Percentiles rank a stretch among this genome's conserved stretches.
These are phyloP conservation scores for Anthrax anthrax DNA, from an alignment of 2,888 invertebrate species.

Conservation along the genomic window DNA sequence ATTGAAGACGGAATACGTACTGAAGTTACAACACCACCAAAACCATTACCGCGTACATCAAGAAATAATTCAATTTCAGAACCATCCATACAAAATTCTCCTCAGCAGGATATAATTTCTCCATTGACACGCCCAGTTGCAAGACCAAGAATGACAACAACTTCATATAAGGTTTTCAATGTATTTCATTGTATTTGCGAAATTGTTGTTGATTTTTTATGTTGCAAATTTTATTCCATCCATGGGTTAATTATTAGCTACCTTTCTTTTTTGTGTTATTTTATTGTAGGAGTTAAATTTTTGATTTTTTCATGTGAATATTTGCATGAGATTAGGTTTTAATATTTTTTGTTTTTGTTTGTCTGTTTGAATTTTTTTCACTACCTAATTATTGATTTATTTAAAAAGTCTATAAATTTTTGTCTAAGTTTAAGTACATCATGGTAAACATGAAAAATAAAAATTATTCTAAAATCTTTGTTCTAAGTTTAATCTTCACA, in stretches of 20 bases:
- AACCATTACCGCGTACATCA: constrained; percentile 65
- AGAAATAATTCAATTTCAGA: constrained; percentile 59
- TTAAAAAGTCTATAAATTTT: too few species aligned
- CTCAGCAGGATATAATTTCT: constrained; percentile 34
- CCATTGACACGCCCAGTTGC: constrained; percentile 48
- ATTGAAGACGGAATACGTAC: constrained; percentile 20
- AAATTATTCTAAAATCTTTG: too few species aligned
- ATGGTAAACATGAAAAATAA: too few species aligned
- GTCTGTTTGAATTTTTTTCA: too few species aligned
- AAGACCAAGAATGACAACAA: constrained; percentile 52
- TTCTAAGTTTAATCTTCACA: too few species aligned
- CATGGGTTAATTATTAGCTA: too few species aligned
- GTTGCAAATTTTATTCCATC: too few species aligned
- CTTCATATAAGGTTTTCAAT: constrained; percentile 60
- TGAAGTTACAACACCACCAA: constrained; percentile 46
- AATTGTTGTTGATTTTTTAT: background rate
- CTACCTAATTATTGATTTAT: too few species aligned
- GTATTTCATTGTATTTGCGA: too few species aligned
- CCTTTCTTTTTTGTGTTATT: background rate
- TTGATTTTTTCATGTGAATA: constrained; percentile 6
- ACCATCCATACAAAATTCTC: constrained; percentile 10
- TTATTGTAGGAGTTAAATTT: constrained; percentile 5
- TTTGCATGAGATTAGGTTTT: constrained; percentile 8
- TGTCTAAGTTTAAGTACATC: too few species aligned
- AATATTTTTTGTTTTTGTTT: too few species aligned